Conservation (phyloP, 2,797 vertebrate species). For the Platalea minor region DNA sequence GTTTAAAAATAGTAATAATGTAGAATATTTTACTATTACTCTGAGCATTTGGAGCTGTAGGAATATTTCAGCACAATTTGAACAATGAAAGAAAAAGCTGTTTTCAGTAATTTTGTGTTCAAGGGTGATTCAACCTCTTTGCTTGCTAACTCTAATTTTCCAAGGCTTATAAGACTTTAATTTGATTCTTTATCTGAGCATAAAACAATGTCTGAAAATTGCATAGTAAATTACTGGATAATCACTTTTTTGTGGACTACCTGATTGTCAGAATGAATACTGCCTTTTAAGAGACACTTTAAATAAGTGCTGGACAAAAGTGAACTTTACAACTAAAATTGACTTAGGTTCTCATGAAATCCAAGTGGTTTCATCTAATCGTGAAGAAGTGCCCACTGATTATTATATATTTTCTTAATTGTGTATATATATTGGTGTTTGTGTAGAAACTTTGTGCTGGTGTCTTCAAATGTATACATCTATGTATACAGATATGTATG, state of each 20-base stretch:
- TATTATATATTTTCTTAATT: background rate
- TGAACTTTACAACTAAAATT: conserved; percentile 40
- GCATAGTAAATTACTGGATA: conserved; percentile 68
- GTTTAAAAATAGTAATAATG: conserved; percentile 22
- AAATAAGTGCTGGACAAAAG: conserved; percentile 13
- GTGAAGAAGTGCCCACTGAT: background rate
- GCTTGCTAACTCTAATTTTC: conserved; percentile 73
- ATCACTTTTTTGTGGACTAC: conserved; percentile 62
- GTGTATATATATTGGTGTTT: background rate
- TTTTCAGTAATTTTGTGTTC: conserved; percentile 63
- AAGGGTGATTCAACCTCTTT: conserved; percentile 68
- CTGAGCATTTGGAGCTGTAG: conserved; percentile 12
- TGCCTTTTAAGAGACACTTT: conserved; percentile 36
- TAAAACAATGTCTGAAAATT: conserved; percentile 69
- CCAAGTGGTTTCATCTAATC: background rate
- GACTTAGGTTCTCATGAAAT: background rate
- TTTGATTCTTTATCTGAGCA: conserved; percentile 74
- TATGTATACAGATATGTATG: background rate
- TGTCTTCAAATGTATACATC: background rate
- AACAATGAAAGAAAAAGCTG: conserved; percentile 50
- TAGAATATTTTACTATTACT: conserved; percentile 9
- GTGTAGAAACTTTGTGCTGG: background rate
- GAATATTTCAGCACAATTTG: conserved; percentile 54
- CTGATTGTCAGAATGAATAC: conserved; percentile 47
- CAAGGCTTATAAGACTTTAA: conserved; percentile 72